Evolutionary conservation across 2,888 invertebrate species (phyloP), one percentile per base, ranked within the genome.

Genomic region (Drosophila yooni): DNA sequence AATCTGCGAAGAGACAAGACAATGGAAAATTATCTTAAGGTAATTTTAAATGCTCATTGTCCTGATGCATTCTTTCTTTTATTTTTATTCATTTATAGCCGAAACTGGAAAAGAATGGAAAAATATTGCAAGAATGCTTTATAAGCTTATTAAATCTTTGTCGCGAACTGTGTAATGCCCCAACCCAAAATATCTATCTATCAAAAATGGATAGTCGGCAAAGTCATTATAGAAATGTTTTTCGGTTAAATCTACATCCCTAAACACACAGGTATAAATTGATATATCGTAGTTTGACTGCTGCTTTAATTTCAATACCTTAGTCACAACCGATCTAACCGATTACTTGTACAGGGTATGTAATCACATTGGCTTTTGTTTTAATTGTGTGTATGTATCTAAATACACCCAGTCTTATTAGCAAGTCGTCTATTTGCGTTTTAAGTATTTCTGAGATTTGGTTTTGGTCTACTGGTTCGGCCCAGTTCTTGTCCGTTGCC

Each of bases 401-500:
- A 54, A 71, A 51, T 46, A 56, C 61, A 29, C 48, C 33, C 50
- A 54, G 38, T 65, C 46, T 57, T 53, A 54, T 61, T 58, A 58
- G 68, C 69, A 63, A 33, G 56, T 70, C 67, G 62, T 65, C 27
- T 58, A 46, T 56, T 67, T 43, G 52, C 52, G 61, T 56, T 50
- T 68, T 66, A 72, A n/a, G 51, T 59, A 25, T 63, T 71, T 25
- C n/a, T 60, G n/a, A 27, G 54, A 54, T 51, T 76, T 60, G 43
- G 71, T 60, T 70, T 70, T 81, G 87, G 73, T 84, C 61, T 83
- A 73, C 54, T 85, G 81, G 64, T 66, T 81, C 76, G 88, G 79
- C 84, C 91, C 76, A 89, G 88, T 90, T 90, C 90, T 90, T 82
- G 77, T 80, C 76, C 78, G 61, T 56, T 82, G 67, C 63, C 63